Evolutionary conservation across 1,140 invertebrate genomes (phyloP), one percentile per base, ranked within the genome.

Genomic region (Zaprionus kolodkinae): DNA sequence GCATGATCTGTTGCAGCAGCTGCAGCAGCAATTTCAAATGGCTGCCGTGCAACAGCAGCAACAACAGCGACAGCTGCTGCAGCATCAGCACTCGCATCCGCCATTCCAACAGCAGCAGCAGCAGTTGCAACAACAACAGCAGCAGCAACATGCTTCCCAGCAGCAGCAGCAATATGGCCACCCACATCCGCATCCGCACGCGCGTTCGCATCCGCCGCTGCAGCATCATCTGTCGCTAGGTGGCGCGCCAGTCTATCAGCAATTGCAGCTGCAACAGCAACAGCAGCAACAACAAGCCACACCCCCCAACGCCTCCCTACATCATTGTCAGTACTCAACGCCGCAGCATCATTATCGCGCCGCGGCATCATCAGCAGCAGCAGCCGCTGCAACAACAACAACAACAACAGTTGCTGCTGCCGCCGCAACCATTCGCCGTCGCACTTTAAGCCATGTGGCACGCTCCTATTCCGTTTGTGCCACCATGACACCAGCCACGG

Each of bases 211-310:
- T 90, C 90, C 91, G 50, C 91, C 91, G 62, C 50, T 92, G 77
- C 91, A 91, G 15, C 90, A 91, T 82, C 89, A 91, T 77, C 71
- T 91, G 59, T 91, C 89, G 74, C 69, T 91, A 72, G 90, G 89
- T 21, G 86, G 86, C 40, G 76, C 81, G 13, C 78, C 78, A 9
- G 62, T 69, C 43, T 89, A 79, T 79, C 88, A 91, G 61, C 87
- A 91, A 12, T 56, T 62, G 52, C 66, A 81, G 15, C 57, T 77
- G 54, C 54, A 57, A 33, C 56, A 43, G 15, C 45, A 30, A 25
- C 36, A 25, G 9, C 21, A 21, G 2, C 21, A 21, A 25, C 36
- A 25, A 45, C 40, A 45, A 45, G 52, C 25, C 52, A 30, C 52
- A 12, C 55, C 76, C 72, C 55, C 76, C 72, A 69, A 50, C 66